Conservation (phyloP, 2,888 invertebrate species). For the Plebejus argus region DNA sequence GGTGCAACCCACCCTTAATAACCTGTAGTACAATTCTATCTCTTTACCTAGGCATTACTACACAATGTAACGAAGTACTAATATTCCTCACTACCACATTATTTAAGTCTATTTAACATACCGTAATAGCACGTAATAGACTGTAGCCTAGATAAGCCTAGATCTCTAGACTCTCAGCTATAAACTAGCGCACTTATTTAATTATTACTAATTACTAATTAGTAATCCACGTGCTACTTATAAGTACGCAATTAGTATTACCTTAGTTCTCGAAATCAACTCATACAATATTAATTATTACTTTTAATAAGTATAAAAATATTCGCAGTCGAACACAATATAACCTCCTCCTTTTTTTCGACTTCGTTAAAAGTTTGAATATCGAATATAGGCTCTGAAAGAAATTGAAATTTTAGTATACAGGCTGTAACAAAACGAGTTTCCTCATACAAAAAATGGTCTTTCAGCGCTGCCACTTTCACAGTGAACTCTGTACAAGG, state of each 20-base stretch:
- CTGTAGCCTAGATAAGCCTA: not conserved
- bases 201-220: not conserved
- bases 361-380: no score
- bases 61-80: not conserved
- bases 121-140: not conserved
- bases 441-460: no score
- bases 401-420: no score
- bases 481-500: no score
- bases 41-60: not conserved
- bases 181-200: not conserved
- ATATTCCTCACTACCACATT: not conserved
- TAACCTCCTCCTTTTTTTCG: not conserved
- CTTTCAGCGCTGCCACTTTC: no score
- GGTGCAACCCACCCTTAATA: no score
- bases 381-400: no score
- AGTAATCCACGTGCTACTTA: conserved; percentile 2
- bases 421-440: no score
- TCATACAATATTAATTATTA: no score
- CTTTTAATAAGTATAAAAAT: not conserved
- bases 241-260: not conserved
- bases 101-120: not conserved
- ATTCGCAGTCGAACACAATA: not conserved
- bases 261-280: not conserved
- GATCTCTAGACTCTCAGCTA: not conserved
- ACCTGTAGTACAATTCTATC: not conserved